Conservation (phyloP, 2,113 vertebrate species). For the Caranx melampygus region DNA sequence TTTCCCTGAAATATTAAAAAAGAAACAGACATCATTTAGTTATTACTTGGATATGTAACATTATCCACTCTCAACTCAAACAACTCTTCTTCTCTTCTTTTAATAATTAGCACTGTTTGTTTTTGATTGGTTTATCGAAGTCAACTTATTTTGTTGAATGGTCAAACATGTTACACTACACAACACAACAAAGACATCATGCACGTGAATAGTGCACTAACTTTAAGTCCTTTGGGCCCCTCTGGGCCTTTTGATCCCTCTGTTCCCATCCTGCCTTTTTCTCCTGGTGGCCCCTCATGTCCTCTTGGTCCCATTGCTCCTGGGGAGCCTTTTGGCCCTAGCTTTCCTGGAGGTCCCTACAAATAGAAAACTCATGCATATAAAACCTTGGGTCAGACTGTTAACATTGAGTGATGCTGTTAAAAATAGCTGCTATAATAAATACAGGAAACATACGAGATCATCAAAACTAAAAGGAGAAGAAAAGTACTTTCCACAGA, state of each 20-base stretch:
- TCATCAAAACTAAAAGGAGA: background rate
- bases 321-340: conserved; percentile 38
- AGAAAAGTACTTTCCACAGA: background rate
- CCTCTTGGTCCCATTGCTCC: conserved; percentile 55
- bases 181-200: background rate
- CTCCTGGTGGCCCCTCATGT: conserved; percentile 78
- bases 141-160: no score
- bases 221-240: conserved; percentile 86
- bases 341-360: conserved; percentile 66
- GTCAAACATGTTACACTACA: background rate
- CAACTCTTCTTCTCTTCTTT: background rate
- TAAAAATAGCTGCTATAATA: background rate
- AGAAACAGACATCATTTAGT: background rate
- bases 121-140: background rate
- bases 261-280: conserved; percentile 86
- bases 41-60: background rate
- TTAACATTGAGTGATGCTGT: background rate
- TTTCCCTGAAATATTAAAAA: conserved; percentile 80
- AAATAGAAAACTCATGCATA: background rate
- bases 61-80: background rate
- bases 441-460: background rate
- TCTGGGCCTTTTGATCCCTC: conserved; percentile 81
- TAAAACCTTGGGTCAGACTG: background rate
- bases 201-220: conserved; percentile 62
- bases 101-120: background rate